Conservation (phyloP, 1,140 invertebrate species). For the Rhyacophila brunnea region DNA sequence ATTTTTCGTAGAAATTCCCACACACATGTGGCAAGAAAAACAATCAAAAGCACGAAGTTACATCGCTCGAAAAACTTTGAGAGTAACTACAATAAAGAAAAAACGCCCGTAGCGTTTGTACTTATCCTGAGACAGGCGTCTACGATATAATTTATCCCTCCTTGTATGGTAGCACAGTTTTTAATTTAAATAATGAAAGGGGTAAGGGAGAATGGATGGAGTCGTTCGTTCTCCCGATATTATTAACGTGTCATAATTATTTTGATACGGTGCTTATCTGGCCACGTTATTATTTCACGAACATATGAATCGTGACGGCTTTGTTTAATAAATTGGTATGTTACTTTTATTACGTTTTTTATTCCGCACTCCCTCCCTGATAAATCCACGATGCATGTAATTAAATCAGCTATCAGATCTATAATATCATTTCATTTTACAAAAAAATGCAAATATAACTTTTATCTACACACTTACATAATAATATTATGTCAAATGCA, state of each 20-base stretch:
- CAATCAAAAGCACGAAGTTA: background rate
- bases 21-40: background rate
- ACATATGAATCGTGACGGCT: slow-evolving; percentile 25
- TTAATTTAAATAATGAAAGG: background rate
- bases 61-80: background rate
- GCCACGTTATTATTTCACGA: slow-evolving; percentile 20
- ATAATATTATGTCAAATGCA: no score
- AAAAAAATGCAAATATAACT: no score
- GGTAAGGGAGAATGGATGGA: no score
- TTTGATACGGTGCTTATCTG: slow-evolving; percentile 15
- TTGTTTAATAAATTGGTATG: no score
- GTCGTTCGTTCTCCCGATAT: background rate
- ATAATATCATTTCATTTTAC: no score
- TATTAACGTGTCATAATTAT: slow-evolving; percentile 9
- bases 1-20: background rate
- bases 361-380: no score
- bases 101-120: background rate
- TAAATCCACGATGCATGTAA: no score
- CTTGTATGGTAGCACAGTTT: slow-evolving; percentile 9
- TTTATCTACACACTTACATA: no score
- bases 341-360: no score
- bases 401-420: no score
- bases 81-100: background rate
- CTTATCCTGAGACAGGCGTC: background rate
- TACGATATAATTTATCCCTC: background rate